A percentile compares a stretch with the other conserved stretches of the same genome.
Evolutionary conservation across 1,140 invertebrate species (phyloP).

Genomic region (Sipha flava): DNA sequence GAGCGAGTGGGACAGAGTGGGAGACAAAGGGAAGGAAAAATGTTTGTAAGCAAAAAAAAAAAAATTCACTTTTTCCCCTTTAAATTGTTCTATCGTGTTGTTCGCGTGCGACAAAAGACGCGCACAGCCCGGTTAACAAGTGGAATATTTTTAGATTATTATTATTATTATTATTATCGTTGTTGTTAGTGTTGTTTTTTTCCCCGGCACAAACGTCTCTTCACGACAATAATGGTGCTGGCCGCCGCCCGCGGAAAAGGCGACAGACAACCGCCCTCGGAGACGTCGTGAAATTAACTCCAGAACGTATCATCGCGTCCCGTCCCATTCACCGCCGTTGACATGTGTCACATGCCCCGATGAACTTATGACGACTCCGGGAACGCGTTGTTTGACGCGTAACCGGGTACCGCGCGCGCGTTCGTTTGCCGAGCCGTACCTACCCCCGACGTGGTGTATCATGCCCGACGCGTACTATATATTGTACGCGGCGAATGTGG

Average conservation of each 20-base stretch:
- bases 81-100: background rate
- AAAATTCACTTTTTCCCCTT: background rate
- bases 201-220: no score
- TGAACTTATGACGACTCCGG: background rate
- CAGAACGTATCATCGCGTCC: background rate
- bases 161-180: background rate
- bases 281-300: slow-evolving; percentile 12
- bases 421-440: no score
- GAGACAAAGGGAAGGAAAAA: background rate
- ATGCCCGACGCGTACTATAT: no score
- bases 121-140: background rate
- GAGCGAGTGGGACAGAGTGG: background rate
- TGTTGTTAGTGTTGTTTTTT: no score
- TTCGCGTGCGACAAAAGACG: background rate
- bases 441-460: no score
- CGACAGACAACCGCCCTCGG: background rate
- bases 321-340: background rate
- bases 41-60: slow-evolving; percentile 26
- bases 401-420: no score
- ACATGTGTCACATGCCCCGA: slow-evolving; percentile 5
- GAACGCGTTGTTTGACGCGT: background rate
- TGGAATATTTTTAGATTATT: slow-evolving; percentile 4
- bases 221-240: no score
- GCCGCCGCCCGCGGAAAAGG: no score
- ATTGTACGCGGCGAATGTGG: no score